These are phyloP conservation scores for Mormyrus lacerda DNA, from an alignment of 2,113 vertebrate species.

Conservation along the genomic window DNA sequence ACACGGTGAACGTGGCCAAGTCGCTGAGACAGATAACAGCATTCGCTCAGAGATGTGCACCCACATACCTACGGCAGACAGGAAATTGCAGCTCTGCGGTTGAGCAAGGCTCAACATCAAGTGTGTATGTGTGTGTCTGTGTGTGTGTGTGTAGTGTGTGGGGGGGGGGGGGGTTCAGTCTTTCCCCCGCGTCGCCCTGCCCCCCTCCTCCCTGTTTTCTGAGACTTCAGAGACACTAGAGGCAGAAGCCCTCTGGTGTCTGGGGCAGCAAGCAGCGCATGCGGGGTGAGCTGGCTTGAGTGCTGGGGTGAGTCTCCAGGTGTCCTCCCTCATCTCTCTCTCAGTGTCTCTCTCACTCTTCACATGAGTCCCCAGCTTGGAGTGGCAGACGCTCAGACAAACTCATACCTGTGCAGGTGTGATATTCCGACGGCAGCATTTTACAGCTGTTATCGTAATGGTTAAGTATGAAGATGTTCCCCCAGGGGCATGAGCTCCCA, in stretches of 20 bases:
- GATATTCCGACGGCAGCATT: not conserved
- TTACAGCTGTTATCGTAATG: not conserved
- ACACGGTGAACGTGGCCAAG: not conserved
- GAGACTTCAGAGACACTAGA: not conserved
- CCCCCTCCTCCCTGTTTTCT: not conserved
- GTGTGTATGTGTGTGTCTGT: not conserved
- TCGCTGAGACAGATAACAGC: not conserved
- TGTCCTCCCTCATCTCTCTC: not conserved
- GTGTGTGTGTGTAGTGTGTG: not conserved
- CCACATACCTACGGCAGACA: not conserved
- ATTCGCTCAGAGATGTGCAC: not conserved
- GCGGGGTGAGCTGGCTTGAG: not conserved
- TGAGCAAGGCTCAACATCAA: not conserved
- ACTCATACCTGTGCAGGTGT: not conserved
- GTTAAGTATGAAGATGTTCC: not conserved
- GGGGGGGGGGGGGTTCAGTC: not conserved
- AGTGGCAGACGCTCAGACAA: not conserved
- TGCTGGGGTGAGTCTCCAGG: not conserved
- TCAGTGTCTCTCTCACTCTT: not conserved
- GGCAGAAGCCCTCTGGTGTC: not conserved
- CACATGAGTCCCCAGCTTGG: not conserved
- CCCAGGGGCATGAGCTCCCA: not conserved
- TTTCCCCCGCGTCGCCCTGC: not conserved
- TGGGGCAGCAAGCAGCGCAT: not conserved
- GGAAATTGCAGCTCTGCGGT: not conserved